Evolutionary conservation across 2,797 vertebrate genomes (phyloP).

Genomic region (Agapornis canus): DNA sequence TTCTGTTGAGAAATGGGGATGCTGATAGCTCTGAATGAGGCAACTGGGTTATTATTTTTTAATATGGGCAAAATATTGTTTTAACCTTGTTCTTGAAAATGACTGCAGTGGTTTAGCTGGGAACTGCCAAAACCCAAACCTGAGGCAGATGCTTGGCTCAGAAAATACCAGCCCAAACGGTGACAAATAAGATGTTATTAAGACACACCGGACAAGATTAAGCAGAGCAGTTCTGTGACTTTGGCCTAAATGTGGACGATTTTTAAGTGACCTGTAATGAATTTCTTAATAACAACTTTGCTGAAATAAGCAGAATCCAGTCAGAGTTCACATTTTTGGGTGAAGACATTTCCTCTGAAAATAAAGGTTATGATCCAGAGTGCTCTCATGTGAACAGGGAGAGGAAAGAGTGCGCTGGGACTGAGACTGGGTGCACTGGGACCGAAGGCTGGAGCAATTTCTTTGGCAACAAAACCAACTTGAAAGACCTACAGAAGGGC

Average conservation of each 20-base stretch:
- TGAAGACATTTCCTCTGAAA: background rate
- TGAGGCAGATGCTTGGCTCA: slow-evolving; percentile 12
- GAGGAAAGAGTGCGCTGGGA: background rate
- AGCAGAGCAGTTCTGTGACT: background rate
- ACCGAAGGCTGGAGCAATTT: background rate
- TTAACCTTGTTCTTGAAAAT: slow-evolving; percentile 45
- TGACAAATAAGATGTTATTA: slow-evolving; percentile 1
- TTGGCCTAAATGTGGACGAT: background rate
- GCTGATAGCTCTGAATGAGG: background rate
- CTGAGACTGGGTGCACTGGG: background rate
- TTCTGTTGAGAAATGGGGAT: background rate
- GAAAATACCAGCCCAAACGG: background rate
- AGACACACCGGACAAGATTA: background rate
- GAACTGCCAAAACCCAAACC: slow-evolving; percentile 46
- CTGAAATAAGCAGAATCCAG: background rate
- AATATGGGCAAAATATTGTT: slow-evolving; percentile 43
- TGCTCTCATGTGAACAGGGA: background rate
- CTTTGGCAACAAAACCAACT: background rate
- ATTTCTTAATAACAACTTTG: background rate
- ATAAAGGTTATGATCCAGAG: background rate
- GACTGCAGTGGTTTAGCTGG: slow-evolving; percentile 18
- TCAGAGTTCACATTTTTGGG: background rate
- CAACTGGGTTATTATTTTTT: slow-evolving; percentile 22
- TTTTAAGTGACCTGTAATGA: background rate
- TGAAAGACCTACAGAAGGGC: background rate